Evolutionary conservation across 2,113 vertebrate species (phyloP).

Genomic region (Progne subis): DNA sequence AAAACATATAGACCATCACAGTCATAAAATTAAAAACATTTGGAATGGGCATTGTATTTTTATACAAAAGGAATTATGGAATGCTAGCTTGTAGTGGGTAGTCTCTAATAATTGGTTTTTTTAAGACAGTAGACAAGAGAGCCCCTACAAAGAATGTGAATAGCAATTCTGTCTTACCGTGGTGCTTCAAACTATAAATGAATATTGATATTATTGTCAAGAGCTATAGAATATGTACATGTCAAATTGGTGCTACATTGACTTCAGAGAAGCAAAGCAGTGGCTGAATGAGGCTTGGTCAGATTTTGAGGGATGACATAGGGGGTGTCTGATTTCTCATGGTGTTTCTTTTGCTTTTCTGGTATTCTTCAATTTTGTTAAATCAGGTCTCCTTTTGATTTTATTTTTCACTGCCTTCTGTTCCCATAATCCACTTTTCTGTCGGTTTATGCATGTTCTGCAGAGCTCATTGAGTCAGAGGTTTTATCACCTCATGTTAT

Average conservation of each 20-base stretch:
- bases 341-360: not conserved
- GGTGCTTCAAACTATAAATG: not conserved
- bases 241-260: not conserved
- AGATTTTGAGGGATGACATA: not conserved
- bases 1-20: not conserved
- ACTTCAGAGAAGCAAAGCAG: not conserved
- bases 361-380: not conserved
- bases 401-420: not conserved
- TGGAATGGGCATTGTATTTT: not conserved
- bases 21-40: not conserved
- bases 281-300: not conserved
- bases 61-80: not conserved
- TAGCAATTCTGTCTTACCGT: not conserved
- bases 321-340: not conserved
- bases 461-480: not conserved
- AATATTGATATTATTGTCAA: not conserved
- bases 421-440: not conserved
- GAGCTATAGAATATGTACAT: not conserved
- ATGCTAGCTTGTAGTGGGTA: not conserved
- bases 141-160: not conserved
- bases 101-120: not conserved
- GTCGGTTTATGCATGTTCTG: not conserved
- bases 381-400: not conserved
- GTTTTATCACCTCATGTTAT: constrained; percentile 2
- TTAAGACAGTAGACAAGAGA: not conserved